Evolutionary conservation across 2,888 invertebrate species (phyloP).

Genomic region (Silvanus unidentatus): DNA sequence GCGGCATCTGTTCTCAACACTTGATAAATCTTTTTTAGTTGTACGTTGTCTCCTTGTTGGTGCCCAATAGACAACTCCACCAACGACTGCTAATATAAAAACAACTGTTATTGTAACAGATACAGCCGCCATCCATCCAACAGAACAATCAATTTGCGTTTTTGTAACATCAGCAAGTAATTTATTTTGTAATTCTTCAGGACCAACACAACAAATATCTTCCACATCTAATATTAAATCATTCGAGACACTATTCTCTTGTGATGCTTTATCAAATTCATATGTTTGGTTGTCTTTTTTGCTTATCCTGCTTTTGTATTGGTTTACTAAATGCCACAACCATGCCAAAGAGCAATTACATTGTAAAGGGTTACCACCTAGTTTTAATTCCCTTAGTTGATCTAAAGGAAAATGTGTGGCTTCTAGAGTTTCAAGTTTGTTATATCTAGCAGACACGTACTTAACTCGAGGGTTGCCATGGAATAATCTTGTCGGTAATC

Average conservation of each 20-base stretch:
- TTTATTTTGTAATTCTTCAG: constrained; percentile 51
- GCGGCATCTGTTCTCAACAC: constrained; percentile 21
- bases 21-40: constrained; percentile 30
- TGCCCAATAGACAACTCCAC: constrained; percentile 38
- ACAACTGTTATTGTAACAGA: constrained; percentile 46
- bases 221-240: constrained; percentile 52
- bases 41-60: constrained; percentile 31
- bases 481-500: constrained; percentile 75
- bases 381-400: constrained; percentile 64
- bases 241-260: constrained; percentile 27
- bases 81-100: constrained; percentile 35
- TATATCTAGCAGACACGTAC: constrained; percentile 70
- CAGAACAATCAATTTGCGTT: constrained; percentile 58
- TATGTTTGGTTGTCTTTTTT: constrained; percentile 18
- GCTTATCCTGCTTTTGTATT: constrained; percentile 27
- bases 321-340: constrained; percentile 68
- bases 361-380: constrained; percentile 76
- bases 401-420: constrained; percentile 79
- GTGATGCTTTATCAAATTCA: constrained; percentile 24
- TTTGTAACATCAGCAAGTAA: constrained; percentile 55
- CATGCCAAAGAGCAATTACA: constrained; percentile 85
- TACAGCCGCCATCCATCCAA: constrained; percentile 56
- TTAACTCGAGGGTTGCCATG: constrained; percentile 76
- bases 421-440: constrained; percentile 68
- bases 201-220: constrained; percentile 55